Base-by-base conservation (phyloP, 2,797 vertebrate species). In the Dromococcyx pavoninus region DNA sequence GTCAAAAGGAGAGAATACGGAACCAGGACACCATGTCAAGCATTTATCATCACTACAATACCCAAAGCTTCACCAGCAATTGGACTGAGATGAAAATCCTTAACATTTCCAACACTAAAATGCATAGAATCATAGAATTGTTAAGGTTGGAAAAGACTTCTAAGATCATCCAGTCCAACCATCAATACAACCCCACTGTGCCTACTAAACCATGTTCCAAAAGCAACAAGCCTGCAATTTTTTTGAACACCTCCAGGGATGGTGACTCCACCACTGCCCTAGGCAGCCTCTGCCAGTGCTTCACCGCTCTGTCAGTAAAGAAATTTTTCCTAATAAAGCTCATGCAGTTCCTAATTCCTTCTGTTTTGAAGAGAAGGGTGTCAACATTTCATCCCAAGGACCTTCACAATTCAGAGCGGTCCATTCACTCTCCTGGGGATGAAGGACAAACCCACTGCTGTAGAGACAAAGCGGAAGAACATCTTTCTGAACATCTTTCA, bases 1-100 rank as follows among this genome's bases (percentile, higher is more conserved):
- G 51, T 5, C 4, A 0, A n/a, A 62, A 57, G 13, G 80, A 56
- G 33, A n/a, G 24, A 51, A 43, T 83, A 46, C 0, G 0, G 54
- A 91, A 50, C 19, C 33, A 71, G 60, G 79, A 58, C 58, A 83
- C 2, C 67, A 44, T 1, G 0, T 12, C 3, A 4, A 41, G 44
- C 16, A 25, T n/a, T 18, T 15, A 35, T 6, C 56, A 24, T n/a
- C 64, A 5, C 53, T 11, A 17, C 16, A n/a, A 18, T 21, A 56
- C 24, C 39, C 72, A 51, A 17, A 70, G 25, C 32, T 77, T 44
- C 18, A 17, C 13, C 35, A 24, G 1, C 0, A 9, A 58, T 41
- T 1, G 56, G 37, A 15, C 15, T 28, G 41, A 78, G 82, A 33
- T 65, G 67, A 88, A 22, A 8, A 53, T 5, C 16, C 9, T 56